phyloP scores from a whole-genome alignment of 2,888 invertebrate species.

The Hermodice carunculata region DNA sequence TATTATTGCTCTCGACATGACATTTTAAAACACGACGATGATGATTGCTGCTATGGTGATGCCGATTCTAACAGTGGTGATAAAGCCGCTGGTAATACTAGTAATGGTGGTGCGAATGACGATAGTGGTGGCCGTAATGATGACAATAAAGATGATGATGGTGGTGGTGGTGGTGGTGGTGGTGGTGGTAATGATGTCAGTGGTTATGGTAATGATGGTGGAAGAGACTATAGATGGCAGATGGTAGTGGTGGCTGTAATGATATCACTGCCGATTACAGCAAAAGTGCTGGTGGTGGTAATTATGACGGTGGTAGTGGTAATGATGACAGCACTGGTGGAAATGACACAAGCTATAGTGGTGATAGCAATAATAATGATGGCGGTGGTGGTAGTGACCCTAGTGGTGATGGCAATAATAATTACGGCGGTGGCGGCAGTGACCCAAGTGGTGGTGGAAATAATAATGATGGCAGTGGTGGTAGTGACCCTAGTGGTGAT shows the following conservation, averaged over 20 bases:
- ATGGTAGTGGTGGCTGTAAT: neutral
- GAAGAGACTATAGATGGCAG: neutral
- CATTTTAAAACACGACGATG: too few species aligned
- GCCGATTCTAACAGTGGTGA: too few species aligned
- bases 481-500: neutral
- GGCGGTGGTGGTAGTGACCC: neutral
- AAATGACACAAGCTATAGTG: neutral
- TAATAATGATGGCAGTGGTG: slow-evolving; percentile 8
- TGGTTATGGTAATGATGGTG: neutral
- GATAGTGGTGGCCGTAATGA: neutral
- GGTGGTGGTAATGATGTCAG: neutral
- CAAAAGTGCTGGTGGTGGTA: neutral
- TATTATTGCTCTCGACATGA: too few species aligned
- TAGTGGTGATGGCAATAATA: too few species aligned
- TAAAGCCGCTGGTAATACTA: too few species aligned
- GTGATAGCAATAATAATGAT: neutral
- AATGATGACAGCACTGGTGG: neutral
- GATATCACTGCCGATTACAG: neutral
- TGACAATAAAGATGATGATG: neutral
- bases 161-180: neutral
- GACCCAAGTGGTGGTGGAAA: neutral
- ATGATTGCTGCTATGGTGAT: too few species aligned
- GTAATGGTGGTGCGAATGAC: too few species aligned
- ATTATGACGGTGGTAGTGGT: neutral
- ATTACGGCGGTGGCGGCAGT: neutral